A percentile compares a stretch with the other conserved stretches of the same genome.
phyloP scores from a whole-genome alignment of 2,888 invertebrate species.

The Pyralis farinalis region DNA sequence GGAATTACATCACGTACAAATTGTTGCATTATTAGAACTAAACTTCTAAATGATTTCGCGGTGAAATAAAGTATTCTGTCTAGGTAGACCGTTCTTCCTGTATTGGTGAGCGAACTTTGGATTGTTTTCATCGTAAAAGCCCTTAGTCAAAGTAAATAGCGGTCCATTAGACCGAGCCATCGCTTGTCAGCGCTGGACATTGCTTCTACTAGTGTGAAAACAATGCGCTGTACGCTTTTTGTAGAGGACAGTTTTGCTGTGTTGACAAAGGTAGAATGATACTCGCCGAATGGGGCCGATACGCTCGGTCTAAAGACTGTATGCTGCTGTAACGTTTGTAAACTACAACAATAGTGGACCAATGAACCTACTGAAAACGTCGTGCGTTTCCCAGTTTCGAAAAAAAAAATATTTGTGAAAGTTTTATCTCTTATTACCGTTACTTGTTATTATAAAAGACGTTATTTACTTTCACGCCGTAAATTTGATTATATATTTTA shows the following conservation, averaged over 20 bases:
- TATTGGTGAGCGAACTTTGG: slow-evolving; percentile 21
- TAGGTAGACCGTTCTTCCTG: slow-evolving; percentile 17
- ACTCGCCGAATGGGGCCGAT: slow-evolving; percentile 53
- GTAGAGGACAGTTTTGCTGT: slow-evolving; percentile 50
- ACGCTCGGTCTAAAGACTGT: slow-evolving; percentile 39
- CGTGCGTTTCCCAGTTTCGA: slow-evolving; percentile 9
- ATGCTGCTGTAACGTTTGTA: no score
- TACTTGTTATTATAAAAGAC: no score
- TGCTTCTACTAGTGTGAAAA: slow-evolving; percentile 56
- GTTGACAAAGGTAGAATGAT: slow-evolving; percentile 57
- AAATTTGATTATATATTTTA: no score
- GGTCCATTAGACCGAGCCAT: slow-evolving; percentile 57
- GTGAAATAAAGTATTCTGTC: slow-evolving; percentile 18
- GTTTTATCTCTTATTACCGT: no score
- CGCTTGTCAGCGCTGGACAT: slow-evolving; percentile 52
- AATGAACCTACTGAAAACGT: slow-evolving; percentile 28
- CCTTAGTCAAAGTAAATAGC: slow-evolving; percentile 54
- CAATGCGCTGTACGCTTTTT: slow-evolving; percentile 71
- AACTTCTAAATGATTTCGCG: no score
- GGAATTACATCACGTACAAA: no score
- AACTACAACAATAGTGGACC: no score
- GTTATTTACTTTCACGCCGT: no score
- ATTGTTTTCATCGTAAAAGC: slow-evolving; percentile 45
- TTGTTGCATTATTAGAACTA: no score
- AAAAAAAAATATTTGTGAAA: neutral